These are phyloP conservation scores for Trichogramma dendrolimi DNA, from an alignment of 2,888 invertebrate species.

Conservation along the genomic window DNA sequence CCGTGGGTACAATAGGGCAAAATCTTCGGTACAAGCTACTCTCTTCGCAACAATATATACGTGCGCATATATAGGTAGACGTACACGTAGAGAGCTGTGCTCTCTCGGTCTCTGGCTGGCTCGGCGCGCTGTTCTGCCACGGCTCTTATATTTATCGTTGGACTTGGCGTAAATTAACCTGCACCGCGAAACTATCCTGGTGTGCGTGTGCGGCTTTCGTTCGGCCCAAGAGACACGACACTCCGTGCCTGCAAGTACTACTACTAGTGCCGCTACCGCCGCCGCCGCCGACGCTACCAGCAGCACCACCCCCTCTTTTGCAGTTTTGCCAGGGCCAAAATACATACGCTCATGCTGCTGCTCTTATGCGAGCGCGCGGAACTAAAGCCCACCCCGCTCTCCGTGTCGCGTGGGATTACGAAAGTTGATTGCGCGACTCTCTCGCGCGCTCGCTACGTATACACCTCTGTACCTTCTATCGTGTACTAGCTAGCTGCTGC, in stretches of 20 bases:
- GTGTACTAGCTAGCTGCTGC: not conserved
- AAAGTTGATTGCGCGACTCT: constrained; percentile 25
- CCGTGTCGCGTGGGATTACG: constrained; percentile 27
- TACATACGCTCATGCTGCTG: not conserved
- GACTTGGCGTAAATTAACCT: constrained; percentile 49
- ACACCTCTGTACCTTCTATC: not conserved
- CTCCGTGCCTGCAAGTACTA: not conserved
- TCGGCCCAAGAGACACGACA: constrained; percentile 7
- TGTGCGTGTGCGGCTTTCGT: constrained; percentile 11
- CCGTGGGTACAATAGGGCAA: too few species aligned
- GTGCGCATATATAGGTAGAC: too few species aligned
- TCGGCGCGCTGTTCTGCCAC: constrained; percentile 45
- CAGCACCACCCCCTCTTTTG: not conserved
- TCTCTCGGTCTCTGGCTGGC: constrained; percentile 14
- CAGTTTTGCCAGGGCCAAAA: too few species aligned
- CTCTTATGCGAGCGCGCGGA: constrained; percentile 4
- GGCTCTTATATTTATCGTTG: constrained; percentile 48
- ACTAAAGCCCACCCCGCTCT: constrained; percentile 8
- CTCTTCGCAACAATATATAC: not conserved
- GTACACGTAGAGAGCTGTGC: too few species aligned
- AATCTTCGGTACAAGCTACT: not conserved
- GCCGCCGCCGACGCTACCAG: not conserved
- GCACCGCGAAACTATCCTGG: constrained; percentile 40
- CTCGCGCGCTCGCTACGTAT: not conserved
- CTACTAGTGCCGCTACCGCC: too few species aligned